Evolutionary conservation across 23 tunicate species (phyloP).

Genomic region (Corella eumyota): DNA sequence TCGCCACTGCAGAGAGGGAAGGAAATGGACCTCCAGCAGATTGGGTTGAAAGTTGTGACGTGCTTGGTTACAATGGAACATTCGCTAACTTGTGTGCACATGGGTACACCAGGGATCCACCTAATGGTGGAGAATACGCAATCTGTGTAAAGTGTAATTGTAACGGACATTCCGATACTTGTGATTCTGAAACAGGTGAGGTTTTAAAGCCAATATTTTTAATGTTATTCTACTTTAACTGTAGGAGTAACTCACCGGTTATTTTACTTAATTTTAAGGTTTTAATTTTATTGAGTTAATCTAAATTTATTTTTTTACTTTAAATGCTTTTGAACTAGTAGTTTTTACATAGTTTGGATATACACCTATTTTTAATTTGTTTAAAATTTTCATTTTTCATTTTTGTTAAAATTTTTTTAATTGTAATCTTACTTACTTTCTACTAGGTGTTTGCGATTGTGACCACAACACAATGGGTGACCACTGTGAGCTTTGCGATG

Average conservation of each 20-base stretch:
- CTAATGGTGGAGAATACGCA: conserved; percentile 62
- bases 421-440: no score
- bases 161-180: conserved; percentile 58
- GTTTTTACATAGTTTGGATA: no score
- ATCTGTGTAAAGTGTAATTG: conserved; percentile 80
- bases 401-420: no score
- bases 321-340: no score
- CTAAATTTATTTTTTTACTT: no score
- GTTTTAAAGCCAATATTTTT: no score
- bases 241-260: no score
- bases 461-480: conserved; percentile 84
- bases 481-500: conserved; percentile 83
- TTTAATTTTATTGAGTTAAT: no score
- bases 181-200: conserved; percentile 76
- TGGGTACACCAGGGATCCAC: conserved; percentile 87
- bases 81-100: conserved; percentile 50
- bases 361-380: no score
- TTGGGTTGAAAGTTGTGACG: conserved; percentile 88
- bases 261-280: no score
- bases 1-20: conserved; percentile 49
- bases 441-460: conserved; percentile 81
- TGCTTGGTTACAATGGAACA: conserved; percentile 20
- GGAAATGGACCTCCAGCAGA: conserved; percentile 59
- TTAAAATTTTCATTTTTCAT: no score
- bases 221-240: no score